Evolutionary conservation across 2,797 vertebrate species (phyloP).

Genomic region (Cyprinodon diabolis): DNA sequence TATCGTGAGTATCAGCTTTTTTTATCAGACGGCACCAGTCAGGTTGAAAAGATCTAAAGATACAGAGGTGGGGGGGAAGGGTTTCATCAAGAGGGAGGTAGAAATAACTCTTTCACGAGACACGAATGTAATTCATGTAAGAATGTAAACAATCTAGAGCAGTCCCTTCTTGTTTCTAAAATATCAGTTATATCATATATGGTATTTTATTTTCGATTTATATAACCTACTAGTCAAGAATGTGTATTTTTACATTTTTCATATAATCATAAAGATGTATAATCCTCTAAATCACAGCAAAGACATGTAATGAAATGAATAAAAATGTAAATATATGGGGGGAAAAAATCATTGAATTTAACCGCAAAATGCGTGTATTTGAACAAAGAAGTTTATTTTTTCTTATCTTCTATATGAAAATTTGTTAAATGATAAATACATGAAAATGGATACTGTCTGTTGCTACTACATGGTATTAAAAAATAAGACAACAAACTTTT

Average conservation of each 20-base stretch:
- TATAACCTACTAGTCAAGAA: no score
- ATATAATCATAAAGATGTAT: neutral
- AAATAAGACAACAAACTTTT: neutral
- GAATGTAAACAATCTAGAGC: neutral
- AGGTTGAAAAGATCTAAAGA: constrained; percentile 12
- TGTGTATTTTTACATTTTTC: no score
- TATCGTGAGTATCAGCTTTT: neutral
- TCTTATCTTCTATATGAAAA: no score
- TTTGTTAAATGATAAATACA: no score
- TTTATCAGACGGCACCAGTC: neutral
- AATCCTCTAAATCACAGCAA: neutral
- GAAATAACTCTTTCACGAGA: neutral
- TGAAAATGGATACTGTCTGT: no score
- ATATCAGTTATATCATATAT: no score
- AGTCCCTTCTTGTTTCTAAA: no score
- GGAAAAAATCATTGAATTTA: neutral
- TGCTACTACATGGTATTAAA: neutral
- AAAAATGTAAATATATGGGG: neutral
- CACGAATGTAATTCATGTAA: neutral
- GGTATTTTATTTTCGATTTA: no score
- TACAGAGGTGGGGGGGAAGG: neutral
- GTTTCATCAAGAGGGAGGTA: neutral
- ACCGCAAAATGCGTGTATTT: neutral
- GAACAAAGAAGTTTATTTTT: neutral
- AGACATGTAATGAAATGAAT: neutral